Base-by-base conservation (phyloP, 53 echinoderm and acorn worm species). In the Zoroaster sp. region DNA sequence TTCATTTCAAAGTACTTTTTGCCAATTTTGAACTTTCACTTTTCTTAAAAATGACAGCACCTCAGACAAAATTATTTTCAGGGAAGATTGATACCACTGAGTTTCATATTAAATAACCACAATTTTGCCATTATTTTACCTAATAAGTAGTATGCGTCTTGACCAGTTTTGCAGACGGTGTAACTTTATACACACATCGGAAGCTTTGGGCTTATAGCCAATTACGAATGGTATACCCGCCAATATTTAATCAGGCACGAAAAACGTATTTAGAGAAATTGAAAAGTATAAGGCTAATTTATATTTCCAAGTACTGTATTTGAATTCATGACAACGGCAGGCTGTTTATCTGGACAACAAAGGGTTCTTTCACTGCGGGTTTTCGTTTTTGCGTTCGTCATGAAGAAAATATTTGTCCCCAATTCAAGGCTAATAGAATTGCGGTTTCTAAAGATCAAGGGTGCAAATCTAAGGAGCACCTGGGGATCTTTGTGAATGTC, bases 341-440 rank as follows among this genome's bases (percentile, higher is more conserved):
- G 63, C 28, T 28, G 21, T 11, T 21, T 10, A 5, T 13, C 40
- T 55, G 35, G 40, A 55, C 40, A 79, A 79, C 63, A 79, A 76
- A 51, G 76, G 36, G 10, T 6, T 39, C 78, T n/a, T 77, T 38
- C 37, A 79, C 65, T 35, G n/a, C 63, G 78, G 37, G 35, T 55
- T 38, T 38, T 46, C 23, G 1, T 15, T 18, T 65, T 0, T 18
- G 40, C 5, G 38, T 79, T 59, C 18, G 78, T 78, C 78, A 78
- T 54, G 53, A 37, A 9, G 25, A 55, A 78, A 59, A 54, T 31
- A 78, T 78, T 54, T 78, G 78, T 18, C 78, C 78, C 55, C 59
- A 78, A 35, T 75, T 51, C 55, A 59, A 78, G 78, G 54, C 37
- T 59, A 78, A 55, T 52, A 38, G 35, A 38, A 17, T 32, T 23